phyloP scores from a whole-genome alignment of 2,888 invertebrate species.

The Machimus rusticus region DNA sequence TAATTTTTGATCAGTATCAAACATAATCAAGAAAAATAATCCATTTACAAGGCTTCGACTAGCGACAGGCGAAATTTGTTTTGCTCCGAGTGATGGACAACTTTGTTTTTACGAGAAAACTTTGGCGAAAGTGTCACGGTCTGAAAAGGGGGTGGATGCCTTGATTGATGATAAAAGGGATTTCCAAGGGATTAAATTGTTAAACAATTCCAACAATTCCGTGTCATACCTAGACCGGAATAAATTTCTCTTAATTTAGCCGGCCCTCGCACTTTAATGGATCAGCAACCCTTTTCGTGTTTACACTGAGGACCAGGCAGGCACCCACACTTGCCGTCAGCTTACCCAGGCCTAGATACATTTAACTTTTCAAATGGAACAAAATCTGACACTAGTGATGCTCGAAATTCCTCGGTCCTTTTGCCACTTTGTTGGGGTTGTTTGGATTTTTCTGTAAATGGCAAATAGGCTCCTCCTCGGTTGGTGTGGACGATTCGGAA shows the following conservation, averaged over 20 bases:
- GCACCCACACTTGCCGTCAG: not conserved
- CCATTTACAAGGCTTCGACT: not conserved
- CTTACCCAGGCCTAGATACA: not conserved
- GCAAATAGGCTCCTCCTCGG: not conserved
- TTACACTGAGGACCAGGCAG: not conserved
- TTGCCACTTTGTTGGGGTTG: not conserved
- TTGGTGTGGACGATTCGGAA: not conserved
- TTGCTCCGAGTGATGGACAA: not conserved
- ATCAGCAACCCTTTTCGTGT: not conserved
- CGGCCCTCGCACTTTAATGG: not conserved
- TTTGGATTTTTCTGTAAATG: not conserved
- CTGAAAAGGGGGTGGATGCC: not conserved
- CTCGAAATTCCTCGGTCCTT: not conserved
- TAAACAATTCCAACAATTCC: slow-evolving; percentile 8
- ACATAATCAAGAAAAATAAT: slow-evolving; percentile 4
- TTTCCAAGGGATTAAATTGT: not conserved
- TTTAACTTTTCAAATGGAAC: not conserved
- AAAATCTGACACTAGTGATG: not conserved
- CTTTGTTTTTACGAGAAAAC: slow-evolving; percentile 1
- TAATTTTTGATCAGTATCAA: slow-evolving; percentile 4
- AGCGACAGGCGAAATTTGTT: not conserved
- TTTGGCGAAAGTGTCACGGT: not conserved
- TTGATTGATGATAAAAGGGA: slow-evolving; percentile 14
- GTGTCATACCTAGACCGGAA: not conserved
- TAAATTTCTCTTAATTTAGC: not conserved